These are phyloP conservation scores for Lerema accius DNA, from an alignment of 1,140 invertebrate species.

Conservation along the genomic window DNA sequence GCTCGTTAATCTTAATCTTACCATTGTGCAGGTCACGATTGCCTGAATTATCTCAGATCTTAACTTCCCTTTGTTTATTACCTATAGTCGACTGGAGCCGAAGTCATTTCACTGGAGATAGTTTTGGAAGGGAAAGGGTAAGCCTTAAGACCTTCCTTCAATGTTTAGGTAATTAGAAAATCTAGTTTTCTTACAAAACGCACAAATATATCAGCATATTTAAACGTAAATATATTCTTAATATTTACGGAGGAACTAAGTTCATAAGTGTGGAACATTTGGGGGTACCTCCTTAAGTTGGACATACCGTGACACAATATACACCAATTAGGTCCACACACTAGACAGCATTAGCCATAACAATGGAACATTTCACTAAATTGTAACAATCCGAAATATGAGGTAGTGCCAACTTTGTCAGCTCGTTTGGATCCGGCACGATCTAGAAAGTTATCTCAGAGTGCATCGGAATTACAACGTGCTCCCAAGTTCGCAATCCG, in stretches of 20 bases:
- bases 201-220: too few species aligned
- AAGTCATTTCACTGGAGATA: too few species aligned
- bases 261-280: too few species aligned
- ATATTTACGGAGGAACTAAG: too few species aligned
- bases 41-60: conserved; percentile 47
- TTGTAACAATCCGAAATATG: conserved; percentile 56
- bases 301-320: too few species aligned
- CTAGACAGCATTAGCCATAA: conserved; percentile 13
- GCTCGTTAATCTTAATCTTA: conserved; percentile 73
- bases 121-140: too few species aligned
- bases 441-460: conserved; percentile 66
- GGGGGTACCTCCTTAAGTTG: too few species aligned
- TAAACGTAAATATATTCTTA: too few species aligned
- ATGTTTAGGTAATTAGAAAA: too few species aligned
- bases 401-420: conserved; percentile 68
- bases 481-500: conserved; percentile 63
- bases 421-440: conserved; percentile 63
- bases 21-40: conserved; percentile 62
- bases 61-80: conserved; percentile 25
- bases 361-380: conserved; percentile 48
- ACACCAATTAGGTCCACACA: too few species aligned
- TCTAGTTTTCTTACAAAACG: too few species aligned
- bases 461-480: conserved; percentile 72
- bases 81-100: background rate
- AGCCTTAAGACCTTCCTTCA: too few species aligned